Evolutionary conservation across 2,113 vertebrate species (phyloP).

Genomic region (Cavia porcellus): DNA sequence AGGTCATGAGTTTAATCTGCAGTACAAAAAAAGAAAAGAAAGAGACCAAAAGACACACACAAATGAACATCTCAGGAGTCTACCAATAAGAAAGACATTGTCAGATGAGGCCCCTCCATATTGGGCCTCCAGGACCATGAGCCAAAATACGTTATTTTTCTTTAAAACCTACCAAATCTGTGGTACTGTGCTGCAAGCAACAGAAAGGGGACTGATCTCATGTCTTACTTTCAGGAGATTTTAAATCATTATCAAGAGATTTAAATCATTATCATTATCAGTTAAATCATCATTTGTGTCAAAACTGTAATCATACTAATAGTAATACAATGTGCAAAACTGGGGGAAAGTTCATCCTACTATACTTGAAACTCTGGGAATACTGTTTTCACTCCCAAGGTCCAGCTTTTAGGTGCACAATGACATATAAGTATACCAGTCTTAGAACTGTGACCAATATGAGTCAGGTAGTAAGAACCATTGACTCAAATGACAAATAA

Average conservation of each 20-base stretch:
- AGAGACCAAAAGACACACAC: background rate
- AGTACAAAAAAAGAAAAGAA: background rate
- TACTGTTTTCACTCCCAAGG: background rate
- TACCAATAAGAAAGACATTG: background rate
- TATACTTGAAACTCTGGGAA: constrained; percentile 49
- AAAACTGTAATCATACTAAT: background rate
- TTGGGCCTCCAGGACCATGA: background rate
- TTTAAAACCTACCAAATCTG: background rate
- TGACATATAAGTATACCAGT: constrained; percentile 8
- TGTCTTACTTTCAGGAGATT: background rate
- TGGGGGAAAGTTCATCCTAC: background rate
- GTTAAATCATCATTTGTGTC: too few species aligned
- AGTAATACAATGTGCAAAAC: constrained; percentile 37
- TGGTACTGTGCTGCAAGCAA: background rate
- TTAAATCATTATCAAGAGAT: constrained; percentile 16
- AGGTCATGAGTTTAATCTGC: too few species aligned
- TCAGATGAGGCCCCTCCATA: background rate
- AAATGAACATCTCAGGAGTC: background rate
- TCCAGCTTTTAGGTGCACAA: background rate
- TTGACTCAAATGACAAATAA: background rate
- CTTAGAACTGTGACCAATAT: background rate
- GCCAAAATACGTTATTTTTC: background rate
- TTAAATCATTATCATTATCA: too few species aligned
- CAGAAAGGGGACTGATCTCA: background rate
- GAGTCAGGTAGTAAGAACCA: background rate